A percentile compares a stretch with the other conserved stretches of the same genome.
Evolutionary conservation across 53 echinoderm and acorn worm species (phyloP).

Genomic region (Holothuria leucospilota): DNA sequence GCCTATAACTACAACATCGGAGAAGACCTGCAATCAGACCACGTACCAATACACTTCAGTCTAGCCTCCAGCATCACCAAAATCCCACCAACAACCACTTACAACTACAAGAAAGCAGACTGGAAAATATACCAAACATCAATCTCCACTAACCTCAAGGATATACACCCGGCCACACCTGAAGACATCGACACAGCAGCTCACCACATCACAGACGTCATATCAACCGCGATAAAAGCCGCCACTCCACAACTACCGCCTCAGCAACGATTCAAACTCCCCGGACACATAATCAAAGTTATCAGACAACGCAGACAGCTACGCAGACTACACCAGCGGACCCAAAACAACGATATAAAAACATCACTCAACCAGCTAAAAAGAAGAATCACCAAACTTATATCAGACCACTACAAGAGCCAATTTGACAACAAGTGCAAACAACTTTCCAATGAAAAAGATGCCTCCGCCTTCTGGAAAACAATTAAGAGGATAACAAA

Average conservation of each 20-base stretch:
- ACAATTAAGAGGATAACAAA: neutral
- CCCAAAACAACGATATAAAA: no score
- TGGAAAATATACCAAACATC: neutral
- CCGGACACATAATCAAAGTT: neutral
- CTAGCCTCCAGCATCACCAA: neutral
- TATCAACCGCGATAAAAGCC: neutral
- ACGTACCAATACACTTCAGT: neutral
- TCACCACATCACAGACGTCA: constrained; percentile 3
- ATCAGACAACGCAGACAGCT: neutral
- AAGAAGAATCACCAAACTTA: neutral
- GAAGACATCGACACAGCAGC: neutral
- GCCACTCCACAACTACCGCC: no score
- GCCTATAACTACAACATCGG: neutral
- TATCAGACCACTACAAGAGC: neutral
- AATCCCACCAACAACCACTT: neutral
- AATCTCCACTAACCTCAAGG: no score
- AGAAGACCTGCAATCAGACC: neutral
- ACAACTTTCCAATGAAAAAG: neutral
- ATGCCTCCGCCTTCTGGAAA: neutral
- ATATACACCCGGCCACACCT: no score
- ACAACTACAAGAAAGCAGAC: neutral
- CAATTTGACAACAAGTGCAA: neutral
- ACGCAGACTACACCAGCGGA: no score
- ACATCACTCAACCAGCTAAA: neutral
- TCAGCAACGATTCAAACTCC: neutral